These are phyloP conservation scores for Tiaroga cobitis DNA, from an alignment of 2,797 vertebrate genomes.

Conservation along the genomic window DNA sequence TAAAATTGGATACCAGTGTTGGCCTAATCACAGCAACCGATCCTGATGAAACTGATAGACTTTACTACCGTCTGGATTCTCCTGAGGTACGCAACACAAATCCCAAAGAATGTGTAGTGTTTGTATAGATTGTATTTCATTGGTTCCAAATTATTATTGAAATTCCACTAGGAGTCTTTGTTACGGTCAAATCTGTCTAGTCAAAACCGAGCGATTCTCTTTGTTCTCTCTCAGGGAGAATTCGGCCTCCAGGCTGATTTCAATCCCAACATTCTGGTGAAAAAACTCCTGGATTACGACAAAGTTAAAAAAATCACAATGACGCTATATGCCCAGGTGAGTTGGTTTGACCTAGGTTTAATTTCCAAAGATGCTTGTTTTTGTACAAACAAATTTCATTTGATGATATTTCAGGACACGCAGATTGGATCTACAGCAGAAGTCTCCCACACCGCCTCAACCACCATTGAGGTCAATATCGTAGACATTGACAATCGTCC, in stretches of 20 bases:
- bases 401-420: constrained; percentile 67
- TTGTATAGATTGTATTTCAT: background rate
- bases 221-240: constrained; percentile 58
- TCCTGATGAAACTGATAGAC: background rate
- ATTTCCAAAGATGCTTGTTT: background rate
- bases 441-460: constrained; percentile 39
- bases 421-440: accelerated
- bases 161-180: background rate
- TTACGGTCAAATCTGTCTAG: background rate
- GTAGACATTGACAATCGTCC: constrained; percentile 76
- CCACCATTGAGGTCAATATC: constrained; percentile 71
- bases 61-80: constrained; percentile 69
- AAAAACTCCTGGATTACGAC: constrained; percentile 67
- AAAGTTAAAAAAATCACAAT: constrained; percentile 61
- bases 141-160: background rate
- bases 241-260: constrained; percentile 55
- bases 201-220: background rate
- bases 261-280: constrained; percentile 61
- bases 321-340: constrained; percentile 68
- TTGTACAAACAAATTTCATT: background rate
- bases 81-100: constrained; percentile 59
- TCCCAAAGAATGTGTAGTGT: background rate
- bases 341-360: constrained; percentile 22
- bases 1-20: constrained; percentile 41
- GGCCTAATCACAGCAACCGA: constrained; percentile 63